Percentiles rank a stretch among this genome's conserved stretches.
These are phyloP conservation scores for Pinctada fucata DNA, from an alignment of 2,888 invertebrate genomes.

Conservation along the genomic window DNA sequence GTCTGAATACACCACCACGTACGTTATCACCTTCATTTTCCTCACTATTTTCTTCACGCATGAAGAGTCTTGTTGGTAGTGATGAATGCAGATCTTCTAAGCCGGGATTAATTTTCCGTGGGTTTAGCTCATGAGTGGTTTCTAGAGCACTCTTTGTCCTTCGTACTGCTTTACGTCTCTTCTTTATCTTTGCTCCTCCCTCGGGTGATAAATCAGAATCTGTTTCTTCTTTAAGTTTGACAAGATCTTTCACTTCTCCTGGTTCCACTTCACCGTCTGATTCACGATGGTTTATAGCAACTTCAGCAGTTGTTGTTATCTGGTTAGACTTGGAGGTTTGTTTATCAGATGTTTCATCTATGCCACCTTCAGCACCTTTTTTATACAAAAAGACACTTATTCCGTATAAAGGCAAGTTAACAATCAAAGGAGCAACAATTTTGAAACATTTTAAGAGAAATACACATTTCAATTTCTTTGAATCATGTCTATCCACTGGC, in stretches of 20 bases:
- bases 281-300: constrained; percentile 44
- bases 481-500: too few relatives aligned
- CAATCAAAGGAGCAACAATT: too few relatives aligned
- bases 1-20: background rate
- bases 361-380: background rate
- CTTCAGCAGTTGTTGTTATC: constrained; percentile 65
- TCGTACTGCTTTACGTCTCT: constrained; percentile 62
- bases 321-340: constrained; percentile 50
- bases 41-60: constrained; percentile 8
- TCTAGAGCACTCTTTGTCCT: constrained; percentile 69
- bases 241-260: constrained; percentile 30
- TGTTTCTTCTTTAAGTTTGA: constrained; percentile 45
- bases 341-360: constrained; percentile 1
- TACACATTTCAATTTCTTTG: too few relatives aligned
- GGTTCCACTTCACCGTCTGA: constrained; percentile 51
- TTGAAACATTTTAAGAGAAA: too few relatives aligned
- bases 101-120: background rate
- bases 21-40: background rate
- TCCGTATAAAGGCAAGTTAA: too few relatives aligned
- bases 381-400: too few relatives aligned
- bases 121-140: constrained; percentile 18
- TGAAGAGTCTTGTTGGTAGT: constrained; percentile 18
- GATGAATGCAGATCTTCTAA: constrained; percentile 15
- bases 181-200: constrained; percentile 47
- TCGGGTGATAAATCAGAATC: constrained; percentile 66